Base-by-base conservation (phyloP, 1,140 invertebrate species). In the Zaprionus inermis region DNA sequence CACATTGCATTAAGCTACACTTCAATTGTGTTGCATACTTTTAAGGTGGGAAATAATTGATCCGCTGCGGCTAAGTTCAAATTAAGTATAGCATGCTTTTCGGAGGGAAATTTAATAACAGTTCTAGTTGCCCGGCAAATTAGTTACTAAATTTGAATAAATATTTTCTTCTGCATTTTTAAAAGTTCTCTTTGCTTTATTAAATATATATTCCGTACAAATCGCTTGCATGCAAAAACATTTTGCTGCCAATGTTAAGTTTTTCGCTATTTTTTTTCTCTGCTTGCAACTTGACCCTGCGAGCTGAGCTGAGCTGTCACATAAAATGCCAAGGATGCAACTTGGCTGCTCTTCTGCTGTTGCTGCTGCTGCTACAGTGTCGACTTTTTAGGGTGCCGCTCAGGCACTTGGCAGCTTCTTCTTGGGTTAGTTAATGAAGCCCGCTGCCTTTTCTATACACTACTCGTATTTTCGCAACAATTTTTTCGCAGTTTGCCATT, bases 351-450 rank as follows among this genome's bases (percentile, higher is more conserved):
- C 20, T 30, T 18, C 22, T 22, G 14, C 18, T 57, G 57, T 46
- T 38, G 24, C 20, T 72, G 54, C 12, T 24, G 69, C 11, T 38
- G 36, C 36, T 59, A 24, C 34, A 56, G 32, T 7, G 18, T 44
- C 64, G 56, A 61, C 59, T 69, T 84, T 72, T 66, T 61, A 71
- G 60, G 61, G 65, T 60, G 63, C n/a, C 20, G 22, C 46, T 41
- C 38, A 60, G 66, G 71, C 64, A 79, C 68, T 76, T 80, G 63
- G 44, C 59, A 56, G 56, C 68, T 61, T 78, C 61, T 61, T 78
- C 81, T 85, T 88, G 59, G 72, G 52, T 75, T 61, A 81, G 86
- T 86, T 88, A 82, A 88, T 82, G 83, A 82, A 79, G 76, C 71
- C 46, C 60, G 56, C 75, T 76, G 60, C 60, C 72, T 58, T 61